Evolutionary conservation across 2,888 invertebrate species (phyloP).

Genomic region (Eurois occulta): DNA sequence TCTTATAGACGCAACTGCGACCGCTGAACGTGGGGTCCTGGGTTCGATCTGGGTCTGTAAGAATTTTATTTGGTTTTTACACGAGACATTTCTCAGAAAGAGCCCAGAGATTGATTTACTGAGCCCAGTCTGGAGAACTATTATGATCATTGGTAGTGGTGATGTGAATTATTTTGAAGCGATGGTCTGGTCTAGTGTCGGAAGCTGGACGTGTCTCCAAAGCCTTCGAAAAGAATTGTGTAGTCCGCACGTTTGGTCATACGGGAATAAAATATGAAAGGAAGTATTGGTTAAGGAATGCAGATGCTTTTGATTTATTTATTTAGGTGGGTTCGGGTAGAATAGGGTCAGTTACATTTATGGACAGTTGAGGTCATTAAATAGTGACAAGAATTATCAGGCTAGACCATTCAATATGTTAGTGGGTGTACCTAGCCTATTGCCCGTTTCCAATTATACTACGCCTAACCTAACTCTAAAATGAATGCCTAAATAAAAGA

Average conservation of each 20-base stretch:
- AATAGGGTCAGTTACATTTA: neutral
- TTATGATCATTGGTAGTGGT: conserved; percentile 41
- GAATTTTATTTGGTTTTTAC: neutral
- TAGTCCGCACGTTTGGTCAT: conserved; percentile 16
- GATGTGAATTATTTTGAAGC: conserved; percentile 54
- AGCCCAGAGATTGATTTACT: neutral
- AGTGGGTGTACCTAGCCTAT: neutral
- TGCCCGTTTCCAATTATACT: neutral
- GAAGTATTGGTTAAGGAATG: conserved; percentile 2
- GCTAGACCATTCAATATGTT: neutral
- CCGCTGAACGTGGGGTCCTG: neutral
- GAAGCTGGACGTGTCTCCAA: conserved; percentile 17
- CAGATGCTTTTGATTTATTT: conserved; percentile 28
- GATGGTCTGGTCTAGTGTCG: conserved; percentile 16
- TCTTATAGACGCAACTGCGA: neutral
- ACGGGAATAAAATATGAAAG: conserved; percentile 31
- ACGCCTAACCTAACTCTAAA: neutral
- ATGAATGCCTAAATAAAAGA: neutral
- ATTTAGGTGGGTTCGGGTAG: neutral
- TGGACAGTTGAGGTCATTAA: neutral
- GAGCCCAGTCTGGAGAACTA: neutral
- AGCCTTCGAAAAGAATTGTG: conserved; percentile 24
- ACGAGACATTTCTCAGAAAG: neutral
- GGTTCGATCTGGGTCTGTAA: neutral
- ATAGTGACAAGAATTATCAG: neutral